A percentile compares a stretch with the other conserved stretches of the same genome.
These are phyloP conservation scores for Beris morrisii DNA, from an alignment of 2,888 invertebrate genomes.

Conservation along the genomic window DNA sequence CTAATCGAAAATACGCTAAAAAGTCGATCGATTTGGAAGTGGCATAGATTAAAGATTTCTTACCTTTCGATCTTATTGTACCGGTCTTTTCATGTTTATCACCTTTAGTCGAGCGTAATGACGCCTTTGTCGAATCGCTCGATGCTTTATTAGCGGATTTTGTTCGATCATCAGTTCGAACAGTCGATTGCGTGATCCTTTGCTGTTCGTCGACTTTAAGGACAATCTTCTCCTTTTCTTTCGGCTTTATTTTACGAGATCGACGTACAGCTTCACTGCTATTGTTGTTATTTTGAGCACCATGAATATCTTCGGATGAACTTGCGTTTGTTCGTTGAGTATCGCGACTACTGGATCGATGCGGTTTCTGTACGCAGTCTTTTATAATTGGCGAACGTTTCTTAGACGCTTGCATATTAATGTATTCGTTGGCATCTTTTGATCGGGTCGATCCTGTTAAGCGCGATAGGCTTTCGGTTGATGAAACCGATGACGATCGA, in stretches of 20 bases:
- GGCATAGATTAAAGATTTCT: not conserved
- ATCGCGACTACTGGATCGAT: conserved; percentile 59
- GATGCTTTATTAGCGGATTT: conserved; percentile 1
- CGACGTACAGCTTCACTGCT: conserved; percentile 9
- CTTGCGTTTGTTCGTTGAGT: conserved; percentile 57
- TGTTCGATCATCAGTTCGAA: conserved; percentile 22
- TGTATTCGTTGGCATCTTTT: conserved; percentile 27
- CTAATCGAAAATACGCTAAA: too few relatives aligned
- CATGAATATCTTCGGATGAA: conserved; percentile 58
- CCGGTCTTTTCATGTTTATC: conserved; percentile 31
- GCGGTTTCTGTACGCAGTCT: conserved; percentile 43
- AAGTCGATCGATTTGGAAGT: too few relatives aligned
- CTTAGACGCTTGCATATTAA: conserved; percentile 14
- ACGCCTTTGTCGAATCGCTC: conserved; percentile 10
- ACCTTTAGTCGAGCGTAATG: conserved; percentile 25
- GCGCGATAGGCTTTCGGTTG: conserved; percentile 39
- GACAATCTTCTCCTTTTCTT: conserved; percentile 41
- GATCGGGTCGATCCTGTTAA: conserved; percentile 4
- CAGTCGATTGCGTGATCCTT: conserved; percentile 21
- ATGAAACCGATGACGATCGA: conserved; percentile 39
- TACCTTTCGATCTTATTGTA: conserved; percentile 34
- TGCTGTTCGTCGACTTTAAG: conserved; percentile 37
- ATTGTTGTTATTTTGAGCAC: not conserved
- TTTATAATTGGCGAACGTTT: conserved; percentile 25
- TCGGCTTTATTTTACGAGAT: conserved; percentile 18